A percentile compares a stretch with the other conserved stretches of the same genome.
Conservation (phyloP, 37 sponge, comb jelly and placozoan species). For the Amphimedon queenslandica region DNA sequence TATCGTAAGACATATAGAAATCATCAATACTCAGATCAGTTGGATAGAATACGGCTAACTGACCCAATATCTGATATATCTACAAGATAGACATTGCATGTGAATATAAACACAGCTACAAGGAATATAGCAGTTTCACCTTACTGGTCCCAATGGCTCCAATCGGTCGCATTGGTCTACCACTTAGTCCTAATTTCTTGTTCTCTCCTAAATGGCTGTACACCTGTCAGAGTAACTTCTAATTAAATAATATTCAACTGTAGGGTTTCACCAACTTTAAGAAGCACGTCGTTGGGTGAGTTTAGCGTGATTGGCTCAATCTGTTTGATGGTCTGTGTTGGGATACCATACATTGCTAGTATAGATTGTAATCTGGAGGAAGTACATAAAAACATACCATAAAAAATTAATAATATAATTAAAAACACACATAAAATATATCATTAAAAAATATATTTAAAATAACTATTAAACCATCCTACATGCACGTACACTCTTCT, state of each 20-base stretch:
- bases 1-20: slow-evolving; percentile 90
- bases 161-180: slow-evolving; percentile 78
- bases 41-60: slow-evolving; percentile 68
- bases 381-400: background rate
- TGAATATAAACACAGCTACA: background rate
- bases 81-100: background rate
- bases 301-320: slow-evolving; percentile 78
- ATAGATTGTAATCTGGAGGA: slow-evolving; percentile 68
- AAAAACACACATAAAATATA: no score
- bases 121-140: slow-evolving; percentile 19
- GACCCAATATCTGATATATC: slow-evolving; percentile 73
- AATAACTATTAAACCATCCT: background rate
- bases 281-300: slow-evolving; percentile 55
- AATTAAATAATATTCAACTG: background rate
- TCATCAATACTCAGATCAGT: slow-evolving; percentile 68
- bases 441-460: background rate
- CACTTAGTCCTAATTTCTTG: slow-evolving; percentile 67
- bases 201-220: slow-evolving; percentile 67
- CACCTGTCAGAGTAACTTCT: slow-evolving; percentile 25
- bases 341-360: slow-evolving; percentile 87
- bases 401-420: no score
- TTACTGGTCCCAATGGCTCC: slow-evolving; percentile 85
- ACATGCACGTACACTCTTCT: no score
- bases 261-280: slow-evolving; percentile 25
- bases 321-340: slow-evolving; percentile 83